Evolutionary conservation across 2,797 vertebrate genomes (phyloP), one percentile per base, ranked within the genome.

Genomic region (Orientallactaga sibirica): DNA sequence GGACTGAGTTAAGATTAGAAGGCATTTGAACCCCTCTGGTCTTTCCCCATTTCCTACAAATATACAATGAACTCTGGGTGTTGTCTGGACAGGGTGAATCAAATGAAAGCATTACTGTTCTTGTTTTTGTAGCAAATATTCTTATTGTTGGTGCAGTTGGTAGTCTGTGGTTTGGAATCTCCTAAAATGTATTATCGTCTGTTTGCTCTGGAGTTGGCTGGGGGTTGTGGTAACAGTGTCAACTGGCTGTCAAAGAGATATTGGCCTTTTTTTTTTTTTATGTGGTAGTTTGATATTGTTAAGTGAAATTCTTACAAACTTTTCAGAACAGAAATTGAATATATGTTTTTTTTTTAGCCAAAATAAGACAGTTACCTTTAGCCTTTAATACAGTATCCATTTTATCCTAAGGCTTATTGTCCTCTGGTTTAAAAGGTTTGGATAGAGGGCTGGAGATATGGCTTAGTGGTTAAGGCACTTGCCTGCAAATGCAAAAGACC

Each of bases 81-180:
- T 91, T 73, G 79, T 92, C 43, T 85, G 61, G 52, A 67, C 61
- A 73, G 2, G 78, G 81, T 66, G 86, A 93, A 77, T 67, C 33
- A 87, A 74, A 52, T 95, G 85, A 61, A 94, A 87, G 67, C 88
- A n/a, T 83, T 1, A 48, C 2, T 86, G 71, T 82, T 79, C 92
- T 93, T 79, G 52, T 92, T 90, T 92, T 64, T 29, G 41, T 87
- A 86, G 55, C 43, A 80, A 68, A 92, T 87, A 92, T 95, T 68
- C 58, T 66, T 94, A 55, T 0, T 78, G 24, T 78, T 20, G 78
- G 29, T 83, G 58, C 20, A 83, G 24, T 73, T 86, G 25, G 70
- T 62, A 70, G 27, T 22, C 67, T 92, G 73, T 92, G 67, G 62
- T 86, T 93, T 90, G 29, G 22, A 90, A 75, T 43, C 79, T 33